A percentile compares a stretch with the other conserved stretches of the same genome.
These are phyloP conservation scores for Aleiodes leptofemur DNA, from an alignment of 2,888 invertebrate species.

Conservation along the genomic window DNA sequence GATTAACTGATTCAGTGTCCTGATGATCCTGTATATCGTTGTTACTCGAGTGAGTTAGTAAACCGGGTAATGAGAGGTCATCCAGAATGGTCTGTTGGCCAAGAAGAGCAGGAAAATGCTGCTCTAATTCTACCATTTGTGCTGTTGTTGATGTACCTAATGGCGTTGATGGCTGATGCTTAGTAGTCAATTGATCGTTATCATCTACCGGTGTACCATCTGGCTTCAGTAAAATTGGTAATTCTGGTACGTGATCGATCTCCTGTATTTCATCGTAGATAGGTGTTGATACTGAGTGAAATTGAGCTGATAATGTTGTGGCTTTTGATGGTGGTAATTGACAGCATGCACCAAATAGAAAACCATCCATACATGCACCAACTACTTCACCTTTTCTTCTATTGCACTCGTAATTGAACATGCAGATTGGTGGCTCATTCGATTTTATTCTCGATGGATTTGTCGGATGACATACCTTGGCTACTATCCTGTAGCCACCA, in stretches of 20 bases:
- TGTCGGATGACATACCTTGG: constrained; percentile 86
- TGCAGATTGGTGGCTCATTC: constrained; percentile 87
- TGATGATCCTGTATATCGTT: constrained; percentile 61
- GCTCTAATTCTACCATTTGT: constrained; percentile 56
- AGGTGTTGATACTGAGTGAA: constrained; percentile 58
- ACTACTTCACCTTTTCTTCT: constrained; percentile 89
- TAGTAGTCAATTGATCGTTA: constrained; percentile 37
- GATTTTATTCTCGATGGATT: constrained; percentile 79
- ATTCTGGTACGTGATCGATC: constrained; percentile 71
- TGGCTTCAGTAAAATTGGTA: constrained; percentile 70
- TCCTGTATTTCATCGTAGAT: constrained; percentile 62
- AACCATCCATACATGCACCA: constrained; percentile 94
- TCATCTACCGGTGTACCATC: constrained; percentile 68
- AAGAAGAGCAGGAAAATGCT: constrained; percentile 64
- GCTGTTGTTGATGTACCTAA: constrained; percentile 15
- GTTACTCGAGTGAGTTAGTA: constrained; percentile 66
- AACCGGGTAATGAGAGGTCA: constrained; percentile 65
- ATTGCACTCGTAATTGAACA: constrained; percentile 94
- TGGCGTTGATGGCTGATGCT: constrained; percentile 44
- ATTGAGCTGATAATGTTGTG: constrained; percentile 58
- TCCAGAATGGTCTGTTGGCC: constrained; percentile 68
- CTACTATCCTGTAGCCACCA: constrained; percentile 91
- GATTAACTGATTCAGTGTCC: constrained; percentile 56
- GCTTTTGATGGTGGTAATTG: constrained; percentile 79
- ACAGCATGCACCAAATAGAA: constrained; percentile 94